phyloP scores from a whole-genome alignment of 2,888 invertebrate species.

The Clepsis dumicolana region DNA sequence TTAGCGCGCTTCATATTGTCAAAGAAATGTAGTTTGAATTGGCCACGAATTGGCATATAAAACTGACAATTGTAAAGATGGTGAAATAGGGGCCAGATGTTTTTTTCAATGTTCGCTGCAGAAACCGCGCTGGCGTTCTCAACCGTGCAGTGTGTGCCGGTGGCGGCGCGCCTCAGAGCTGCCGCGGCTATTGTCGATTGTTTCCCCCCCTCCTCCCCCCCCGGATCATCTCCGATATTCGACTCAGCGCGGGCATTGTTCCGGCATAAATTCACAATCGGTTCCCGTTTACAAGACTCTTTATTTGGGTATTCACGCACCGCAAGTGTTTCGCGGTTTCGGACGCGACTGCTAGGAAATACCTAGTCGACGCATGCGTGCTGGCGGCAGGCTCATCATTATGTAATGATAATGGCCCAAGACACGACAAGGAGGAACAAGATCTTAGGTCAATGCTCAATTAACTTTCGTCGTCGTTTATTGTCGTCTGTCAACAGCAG shows the following conservation, averaged over 20 bases:
- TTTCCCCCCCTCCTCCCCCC: conserved; percentile 56
- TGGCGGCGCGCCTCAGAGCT: conserved; percentile 27
- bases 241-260: conserved; percentile 6
- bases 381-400: background rate
- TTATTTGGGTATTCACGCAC: conserved; percentile 40
- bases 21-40: no score
- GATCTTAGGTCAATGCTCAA: no score
- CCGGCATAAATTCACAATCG: conserved; percentile 17
- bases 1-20: no score
- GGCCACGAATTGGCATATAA: no score
- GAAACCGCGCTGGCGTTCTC: background rate
- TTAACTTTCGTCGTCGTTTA: no score
- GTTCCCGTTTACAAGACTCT: conserved; percentile 7
- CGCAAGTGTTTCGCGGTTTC: background rate
- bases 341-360: background rate
- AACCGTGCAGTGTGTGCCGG: background rate
- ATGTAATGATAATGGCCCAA: no score
- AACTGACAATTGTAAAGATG: no score
- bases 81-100: no score
- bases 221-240: conserved; percentile 35
- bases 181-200: conserved; percentile 66
- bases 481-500: no score
- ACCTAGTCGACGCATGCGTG: background rate
- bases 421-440: no score
- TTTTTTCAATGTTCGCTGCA: background rate